Base-by-base conservation (phyloP, 2,888 invertebrate species). In the Lasioglossum pauxillum region DNA sequence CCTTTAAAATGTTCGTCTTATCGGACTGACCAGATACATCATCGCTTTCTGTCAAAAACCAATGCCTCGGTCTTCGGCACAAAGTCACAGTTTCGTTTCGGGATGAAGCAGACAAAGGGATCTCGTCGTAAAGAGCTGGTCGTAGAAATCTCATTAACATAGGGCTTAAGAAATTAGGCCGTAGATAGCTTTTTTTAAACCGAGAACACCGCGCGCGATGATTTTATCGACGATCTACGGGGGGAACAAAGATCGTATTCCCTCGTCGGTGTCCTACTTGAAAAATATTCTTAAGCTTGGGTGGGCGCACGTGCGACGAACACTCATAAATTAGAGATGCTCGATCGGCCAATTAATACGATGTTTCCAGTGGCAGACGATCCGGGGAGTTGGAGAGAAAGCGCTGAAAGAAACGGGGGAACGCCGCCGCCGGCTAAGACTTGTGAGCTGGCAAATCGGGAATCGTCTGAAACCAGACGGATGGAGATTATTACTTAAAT, bases 291-390 rank as follows among this genome's bases (percentile, higher is more conserved):
- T 67, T 84, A 82, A 82, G 75, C 84, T 60, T 89, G 88, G 88
- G 88, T 89, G 88, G 88, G 80, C 88, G 84, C 84, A 88, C 88
- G 86, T 82, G 86, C 86, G 86, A 80, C 76, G 82, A 78, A 86
- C 80, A 83, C 86, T 80, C 84, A 80, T 86, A 88, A 89, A 89
- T 89, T 88, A 88, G 86, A 81, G 86, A 84, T 79, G 84, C 88
- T 82, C 87, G 89, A 92, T 92, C 91, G 91, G 81, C 92, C 93
- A 94, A 94, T 94, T 93, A 94, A 92, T 93, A 92, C 90, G 91
- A 91, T 90, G 92, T 94, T 93, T 94, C 90, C 89, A 85, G 90
- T 90, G 90, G 87, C 81, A 84, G 78, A 74, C 84, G 87, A 80
- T 76, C 75, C 23, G 86, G 44, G 31, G 60, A 75, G 75, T 71